A percentile compares a stretch with the other conserved stretches of the same genome.
Evolutionary conservation across 2,888 invertebrate genomes (phyloP).

Genomic region (Chymomyza procnemis): DNA sequence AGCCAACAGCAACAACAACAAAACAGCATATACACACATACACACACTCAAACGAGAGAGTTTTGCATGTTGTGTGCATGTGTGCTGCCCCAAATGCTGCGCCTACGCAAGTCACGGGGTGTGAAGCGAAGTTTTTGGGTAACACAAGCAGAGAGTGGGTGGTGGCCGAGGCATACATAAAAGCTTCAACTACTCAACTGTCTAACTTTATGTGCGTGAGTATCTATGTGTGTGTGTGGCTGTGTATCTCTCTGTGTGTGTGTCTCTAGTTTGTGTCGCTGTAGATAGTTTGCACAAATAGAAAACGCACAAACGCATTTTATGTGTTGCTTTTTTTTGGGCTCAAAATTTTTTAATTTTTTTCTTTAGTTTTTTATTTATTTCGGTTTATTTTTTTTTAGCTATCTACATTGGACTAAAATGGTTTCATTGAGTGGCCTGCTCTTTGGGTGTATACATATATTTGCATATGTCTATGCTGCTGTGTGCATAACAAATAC

Average conservation of each 20-base stretch:
- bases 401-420: conserved; percentile 1
- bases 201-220: conserved; percentile 20
- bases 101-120: neutral
- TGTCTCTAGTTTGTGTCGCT: conserved; percentile 6
- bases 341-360: conserved; percentile 3
- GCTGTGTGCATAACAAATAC: neutral
- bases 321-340: conserved; percentile 21
- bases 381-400: conserved; percentile 7
- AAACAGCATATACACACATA: neutral
- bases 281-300: conserved; percentile 60
- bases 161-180: neutral
- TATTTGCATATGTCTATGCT: neutral
- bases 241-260: conserved; percentile 2
- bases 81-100: neutral
- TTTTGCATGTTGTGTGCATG: conserved; percentile 37
- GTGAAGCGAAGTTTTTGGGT: neutral
- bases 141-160: neutral
- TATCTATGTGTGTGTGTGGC: conserved; percentile 1
- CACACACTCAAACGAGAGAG: conserved; percentile 22
- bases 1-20: neutral
- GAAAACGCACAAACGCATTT: conserved; percentile 71
- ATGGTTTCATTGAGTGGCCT: neutral
- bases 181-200: neutral
- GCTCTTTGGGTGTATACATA: neutral
- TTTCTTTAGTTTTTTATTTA: conserved; percentile 26